Percentiles rank a stretch among this genome's conserved stretches.
These are phyloP conservation scores for Aphelocoma californica DNA, from an alignment of 2,797 vertebrate genomes.

Conservation along the genomic window DNA sequence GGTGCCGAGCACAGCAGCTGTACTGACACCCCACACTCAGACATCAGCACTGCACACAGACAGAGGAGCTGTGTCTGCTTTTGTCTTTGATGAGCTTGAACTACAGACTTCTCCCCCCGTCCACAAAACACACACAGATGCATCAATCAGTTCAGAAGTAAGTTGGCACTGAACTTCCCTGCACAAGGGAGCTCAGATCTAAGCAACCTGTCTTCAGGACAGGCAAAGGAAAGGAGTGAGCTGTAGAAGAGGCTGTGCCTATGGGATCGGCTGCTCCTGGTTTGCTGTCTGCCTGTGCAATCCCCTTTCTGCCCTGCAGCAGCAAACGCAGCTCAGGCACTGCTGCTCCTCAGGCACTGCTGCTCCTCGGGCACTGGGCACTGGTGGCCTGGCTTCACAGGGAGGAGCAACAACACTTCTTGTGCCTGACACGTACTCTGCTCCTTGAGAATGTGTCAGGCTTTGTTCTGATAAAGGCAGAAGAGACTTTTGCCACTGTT, in stretches of 20 bases:
- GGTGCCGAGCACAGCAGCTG: neutral
- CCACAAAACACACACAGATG: neutral
- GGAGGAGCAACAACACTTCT: neutral
- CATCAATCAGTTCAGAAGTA: neutral
- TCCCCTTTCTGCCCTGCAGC: neutral
- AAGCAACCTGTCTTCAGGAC: neutral
- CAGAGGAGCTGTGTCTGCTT: neutral
- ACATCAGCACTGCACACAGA: neutral
- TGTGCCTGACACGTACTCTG: accelerated
- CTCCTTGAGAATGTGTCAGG: neutral
- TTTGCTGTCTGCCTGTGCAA: neutral
- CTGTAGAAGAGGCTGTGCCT: neutral
- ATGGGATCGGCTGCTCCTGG: neutral
- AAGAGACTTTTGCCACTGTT: neutral
- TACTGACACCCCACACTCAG: neutral
- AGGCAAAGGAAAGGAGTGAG: neutral
- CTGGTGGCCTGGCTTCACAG: neutral
- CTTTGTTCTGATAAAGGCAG: neutral
- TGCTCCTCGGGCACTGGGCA: neutral
- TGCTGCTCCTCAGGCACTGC: neutral
- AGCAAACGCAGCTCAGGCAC: accelerated
- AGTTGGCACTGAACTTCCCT: neutral
- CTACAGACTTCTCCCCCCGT: accelerated
- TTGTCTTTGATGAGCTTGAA: neutral
- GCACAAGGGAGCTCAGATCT: neutral